Evolutionary conservation across 37 sponge, comb jelly and placozoan genomes (phyloP), one percentile per base, ranked within the genome.

Genomic region (Spongilla lacustris): DNA sequence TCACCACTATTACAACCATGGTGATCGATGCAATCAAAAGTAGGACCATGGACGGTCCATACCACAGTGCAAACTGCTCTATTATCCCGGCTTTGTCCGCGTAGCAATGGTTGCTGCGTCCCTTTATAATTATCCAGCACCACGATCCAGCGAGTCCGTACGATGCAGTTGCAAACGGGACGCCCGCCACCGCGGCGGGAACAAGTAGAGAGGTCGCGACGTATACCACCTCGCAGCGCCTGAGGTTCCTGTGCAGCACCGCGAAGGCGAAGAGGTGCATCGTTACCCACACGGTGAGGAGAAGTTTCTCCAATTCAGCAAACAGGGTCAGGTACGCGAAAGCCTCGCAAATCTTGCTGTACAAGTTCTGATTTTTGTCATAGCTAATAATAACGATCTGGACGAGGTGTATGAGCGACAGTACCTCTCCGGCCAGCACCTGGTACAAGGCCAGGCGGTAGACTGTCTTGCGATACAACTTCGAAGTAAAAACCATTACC

Each of bases 41-140:
- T 11, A 76, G 37, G 25, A 76, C 14, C 25, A 76, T 13, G 33
- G 25, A 32, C 36, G 77, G 77, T 26, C 77, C 77, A 36, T 76
- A 76, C 77, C 77, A 76, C 22, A 76, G 27, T 8, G 77, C 77
- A 36, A 76, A 76, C 49, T 76, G 77, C 49, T 76, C 36, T 76
- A 76, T 76, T 48, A 19, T 22, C 0, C 77, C 77, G 13, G 14
- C 12, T 0, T 1, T 4, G 10, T 76, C 49, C 14, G 0, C 36
- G 17, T 21, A 3, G 34, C 48, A 76, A 10, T 0, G 0, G 12
- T 34, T 76, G 11, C 21, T 9, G 0, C 46, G 2, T 4, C 41
- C 3, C 19, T 58, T 58, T 10, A 4, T 46, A 28, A 4, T n/a
- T 17, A 76, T 76, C 77, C 77, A 76, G 77, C 77, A 76, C 77